Percentiles rank a stretch among this genome's conserved stretches.
Evolutionary conservation across 2,888 invertebrate genomes (phyloP).

Genomic region (Caenorhabditis uteleia): DNA sequence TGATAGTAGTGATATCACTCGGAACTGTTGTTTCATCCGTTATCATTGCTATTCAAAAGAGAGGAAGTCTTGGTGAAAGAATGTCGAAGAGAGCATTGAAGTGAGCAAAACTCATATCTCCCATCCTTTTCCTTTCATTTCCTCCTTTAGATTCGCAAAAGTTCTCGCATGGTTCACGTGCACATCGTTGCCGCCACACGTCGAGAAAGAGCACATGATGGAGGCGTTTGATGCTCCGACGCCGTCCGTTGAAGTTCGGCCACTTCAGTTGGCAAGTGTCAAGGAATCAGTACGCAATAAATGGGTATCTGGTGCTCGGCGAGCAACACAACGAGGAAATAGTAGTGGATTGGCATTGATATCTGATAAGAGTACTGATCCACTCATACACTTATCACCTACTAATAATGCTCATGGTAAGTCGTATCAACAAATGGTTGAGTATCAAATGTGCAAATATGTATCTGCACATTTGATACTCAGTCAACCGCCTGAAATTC

Average conservation of each 20-base stretch:
- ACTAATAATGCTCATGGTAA: slow-evolving; percentile 8
- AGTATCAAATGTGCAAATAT: too few relatives aligned
- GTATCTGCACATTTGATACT: slow-evolving; percentile 5
- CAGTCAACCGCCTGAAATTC: too few relatives aligned
- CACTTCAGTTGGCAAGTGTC: slow-evolving; percentile 31
- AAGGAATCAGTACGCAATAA: slow-evolving; percentile 33
- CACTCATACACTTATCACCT: slow-evolving; percentile 53
- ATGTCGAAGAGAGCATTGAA: slow-evolving; percentile 55
- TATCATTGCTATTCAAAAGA: slow-evolving; percentile 72
- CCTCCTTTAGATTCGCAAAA: slow-evolving; percentile 48
- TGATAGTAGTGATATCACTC: slow-evolving; percentile 72
- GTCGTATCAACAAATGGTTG: slow-evolving; percentile 14
- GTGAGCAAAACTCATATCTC: too few relatives aligned
- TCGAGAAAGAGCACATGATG: slow-evolving; percentile 57
- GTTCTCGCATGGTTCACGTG: slow-evolving; percentile 62
- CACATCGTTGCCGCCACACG: slow-evolving; percentile 65
- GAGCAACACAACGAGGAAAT: slow-evolving; percentile 27
- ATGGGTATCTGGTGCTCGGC: slow-evolving; percentile 25
- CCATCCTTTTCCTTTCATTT: background rate
- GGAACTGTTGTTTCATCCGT: slow-evolving; percentile 73
- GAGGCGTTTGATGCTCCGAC: slow-evolving; percentile 51
- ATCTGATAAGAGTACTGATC: slow-evolving; percentile 62
- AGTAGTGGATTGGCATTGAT: slow-evolving; percentile 53
- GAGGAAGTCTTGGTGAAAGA: slow-evolving; percentile 65
- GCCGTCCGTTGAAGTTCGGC: slow-evolving; percentile 44